Conservation (phyloP, 1,140 invertebrate species). For the Nephila pilipes region DNA sequence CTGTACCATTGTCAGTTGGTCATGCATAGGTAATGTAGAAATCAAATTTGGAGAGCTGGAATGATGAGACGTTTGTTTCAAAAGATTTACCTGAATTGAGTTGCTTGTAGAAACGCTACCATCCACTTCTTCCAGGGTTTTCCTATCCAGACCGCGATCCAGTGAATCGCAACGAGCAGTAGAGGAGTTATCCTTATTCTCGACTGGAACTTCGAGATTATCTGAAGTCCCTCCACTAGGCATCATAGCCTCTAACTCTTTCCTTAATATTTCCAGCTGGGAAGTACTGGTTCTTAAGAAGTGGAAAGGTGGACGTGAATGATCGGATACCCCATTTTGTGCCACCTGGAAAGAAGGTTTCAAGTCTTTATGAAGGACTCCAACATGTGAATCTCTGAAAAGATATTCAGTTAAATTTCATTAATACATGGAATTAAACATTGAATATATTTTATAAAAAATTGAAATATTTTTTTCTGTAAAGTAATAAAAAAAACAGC, state of each 20-base stretch:
- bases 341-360: neutral
- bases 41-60: conserved; percentile 71
- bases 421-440: too few relatives aligned
- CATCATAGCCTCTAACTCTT: conserved; percentile 72
- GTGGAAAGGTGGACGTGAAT: neutral
- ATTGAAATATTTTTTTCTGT: too few relatives aligned
- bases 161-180: conserved; percentile 81
- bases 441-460: too few relatives aligned
- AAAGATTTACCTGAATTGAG: neutral
- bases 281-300: conserved; percentile 24
- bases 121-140: neutral
- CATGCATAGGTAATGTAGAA: neutral
- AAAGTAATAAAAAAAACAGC: too few relatives aligned
- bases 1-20: neutral
- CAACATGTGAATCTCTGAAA: neutral
- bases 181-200: neutral
- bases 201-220: neutral
- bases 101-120: neutral
- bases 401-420: neutral
- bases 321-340: conserved; percentile 24
- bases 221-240: conserved; percentile 21
- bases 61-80: conserved; percentile 48
- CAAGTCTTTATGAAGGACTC: neutral
- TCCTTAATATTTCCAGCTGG: conserved; percentile 69
- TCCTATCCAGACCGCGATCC: conserved; percentile 81